These are phyloP conservation scores for Pogonomyrmex californicus DNA, from an alignment of 1,140 invertebrate species.

Conservation along the genomic window DNA sequence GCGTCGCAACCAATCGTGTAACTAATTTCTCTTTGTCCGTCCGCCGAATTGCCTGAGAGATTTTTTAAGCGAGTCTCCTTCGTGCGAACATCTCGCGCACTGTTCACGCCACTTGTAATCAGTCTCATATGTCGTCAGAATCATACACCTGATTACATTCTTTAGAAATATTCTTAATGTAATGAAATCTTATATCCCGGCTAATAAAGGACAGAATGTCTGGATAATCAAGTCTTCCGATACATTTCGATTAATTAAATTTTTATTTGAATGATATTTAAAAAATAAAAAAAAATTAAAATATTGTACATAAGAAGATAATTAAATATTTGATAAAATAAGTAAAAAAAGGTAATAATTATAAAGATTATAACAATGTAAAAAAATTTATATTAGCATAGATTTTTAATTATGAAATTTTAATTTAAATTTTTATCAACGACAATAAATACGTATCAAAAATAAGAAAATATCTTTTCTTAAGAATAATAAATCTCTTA, in stretches of 20 bases:
- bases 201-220: not conserved
- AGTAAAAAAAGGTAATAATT: not conserved
- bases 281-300: not conserved
- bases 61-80: not conserved
- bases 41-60: slow-evolving; percentile 8
- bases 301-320: not conserved
- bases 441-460: not conserved
- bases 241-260: not conserved
- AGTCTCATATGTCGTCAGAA: not conserved
- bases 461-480: not conserved
- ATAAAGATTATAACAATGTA: not conserved
- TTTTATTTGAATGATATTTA: not conserved
- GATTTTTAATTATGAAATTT: not conserved
- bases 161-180: not conserved
- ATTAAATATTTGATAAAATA: not conserved
- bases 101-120: not conserved
- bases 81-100: slow-evolving; percentile 11
- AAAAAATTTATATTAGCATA: not conserved
- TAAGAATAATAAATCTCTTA: not conserved
- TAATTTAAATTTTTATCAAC: not conserved
- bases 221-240: not conserved
- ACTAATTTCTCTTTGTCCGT: slow-evolving; percentile 50
- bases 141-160: not conserved
- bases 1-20: slow-evolving; percentile 18
- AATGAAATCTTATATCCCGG: not conserved